A percentile compares a stretch with the other conserved stretches of the same genome.
phyloP scores from a whole-genome alignment of 2,113 vertebrate species.

The Megaleporinus macrocephalus region DNA sequence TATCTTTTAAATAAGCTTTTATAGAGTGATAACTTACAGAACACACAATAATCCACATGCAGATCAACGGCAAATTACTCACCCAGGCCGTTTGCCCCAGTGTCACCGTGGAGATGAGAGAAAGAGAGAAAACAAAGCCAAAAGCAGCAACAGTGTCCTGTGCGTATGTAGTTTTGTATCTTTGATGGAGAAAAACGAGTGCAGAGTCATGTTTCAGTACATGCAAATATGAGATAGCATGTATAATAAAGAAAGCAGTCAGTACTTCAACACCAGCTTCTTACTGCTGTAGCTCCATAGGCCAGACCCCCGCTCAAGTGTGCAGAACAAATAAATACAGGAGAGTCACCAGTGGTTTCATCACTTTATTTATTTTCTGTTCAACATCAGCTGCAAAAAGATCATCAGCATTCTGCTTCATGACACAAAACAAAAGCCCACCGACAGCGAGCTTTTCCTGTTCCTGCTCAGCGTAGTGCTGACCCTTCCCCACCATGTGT shows the following conservation, averaged over 20 bases:
- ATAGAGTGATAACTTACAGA: background rate
- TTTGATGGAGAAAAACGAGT: background rate
- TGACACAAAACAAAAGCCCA: background rate
- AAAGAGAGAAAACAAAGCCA: background rate
- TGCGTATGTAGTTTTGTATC: background rate
- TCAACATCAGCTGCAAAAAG: background rate
- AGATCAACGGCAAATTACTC: background rate
- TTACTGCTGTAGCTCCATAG: no score
- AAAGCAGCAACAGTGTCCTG: background rate
- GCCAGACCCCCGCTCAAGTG: background rate
- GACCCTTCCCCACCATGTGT: background rate
- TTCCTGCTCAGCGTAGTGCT: background rate
- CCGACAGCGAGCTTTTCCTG: background rate
- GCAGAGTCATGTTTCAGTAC: background rate
- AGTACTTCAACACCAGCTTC: no score
- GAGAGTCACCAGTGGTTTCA: background rate
- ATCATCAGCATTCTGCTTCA: background rate
- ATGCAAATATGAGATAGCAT: background rate
- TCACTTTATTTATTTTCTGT: conserved; percentile 6
- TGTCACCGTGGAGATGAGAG: background rate
- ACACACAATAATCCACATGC: background rate
- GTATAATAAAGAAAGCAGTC: background rate
- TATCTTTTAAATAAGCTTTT: background rate
- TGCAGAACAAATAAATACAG: background rate
- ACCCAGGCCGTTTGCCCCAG: background rate